Evolutionary conservation across 2,113 vertebrate genomes (phyloP), one percentile per base, ranked within the genome.

Genomic region (Cairina moschata): DNA sequence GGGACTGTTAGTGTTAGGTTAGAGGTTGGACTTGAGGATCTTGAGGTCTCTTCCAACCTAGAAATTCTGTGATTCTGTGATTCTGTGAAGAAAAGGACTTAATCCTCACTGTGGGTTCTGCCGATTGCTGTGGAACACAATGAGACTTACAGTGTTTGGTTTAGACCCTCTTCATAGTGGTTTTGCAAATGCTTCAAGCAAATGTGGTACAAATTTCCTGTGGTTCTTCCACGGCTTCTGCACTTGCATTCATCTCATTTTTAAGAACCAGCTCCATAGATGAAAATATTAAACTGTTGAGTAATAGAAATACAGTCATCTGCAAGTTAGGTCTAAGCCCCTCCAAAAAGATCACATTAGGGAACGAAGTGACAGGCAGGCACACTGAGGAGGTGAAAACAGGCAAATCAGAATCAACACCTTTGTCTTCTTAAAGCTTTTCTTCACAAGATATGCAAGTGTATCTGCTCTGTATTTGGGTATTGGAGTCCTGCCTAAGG

Each of bases 371-470:
- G 23, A 68, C 14, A 90, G 66, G 20, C 56, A 81, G 60, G 29
- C 8, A 36, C 28, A n/a, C 0, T 1, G 28, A 69, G 28, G 29
- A 86, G 32, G 14, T 91, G 32, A 90, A 83, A 83, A 72, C 17
- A 59, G 32, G 46, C 22, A 77, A 55, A 46, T 58, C 2, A 69
- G 36, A 82, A 82, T 66, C 6, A 59, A 8, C 6, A 50, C 11
- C n/a, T 93, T 89, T 75, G 26, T 63, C 23, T 73, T 88, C 55
- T 83, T 68, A 68, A 69, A 76, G 11, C 9, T 69, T 56, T 96
- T 86, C 11, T 52, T 86, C 28, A 56, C 32, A 56, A 52, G 12
- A 50, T 78, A 74, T 7, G 6, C 8, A 48, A 76, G 42, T 32
- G 14, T 42, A 60, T 42, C 32, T 94, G 48, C 22, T 92, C 55